These are phyloP conservation scores for Agraylea sexmaculata DNA, from an alignment of 1,140 invertebrate species.

Conservation along the genomic window DNA sequence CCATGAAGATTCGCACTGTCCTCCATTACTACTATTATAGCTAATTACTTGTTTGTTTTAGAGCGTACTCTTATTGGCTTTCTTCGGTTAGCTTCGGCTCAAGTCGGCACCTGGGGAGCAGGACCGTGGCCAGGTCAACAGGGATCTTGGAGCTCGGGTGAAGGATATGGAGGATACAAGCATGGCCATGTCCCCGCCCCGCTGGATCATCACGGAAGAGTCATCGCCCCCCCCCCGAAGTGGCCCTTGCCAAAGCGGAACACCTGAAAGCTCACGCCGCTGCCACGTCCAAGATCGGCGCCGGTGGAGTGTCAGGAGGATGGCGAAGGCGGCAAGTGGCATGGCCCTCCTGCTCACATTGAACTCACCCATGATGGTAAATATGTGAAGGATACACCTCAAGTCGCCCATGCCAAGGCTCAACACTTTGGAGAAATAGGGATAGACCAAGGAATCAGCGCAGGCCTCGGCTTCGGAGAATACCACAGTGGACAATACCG, in stretches of 20 bases:
- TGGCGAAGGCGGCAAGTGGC: constrained; percentile 16
- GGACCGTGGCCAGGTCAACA: too few species aligned
- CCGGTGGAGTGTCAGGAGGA: constrained; percentile 21
- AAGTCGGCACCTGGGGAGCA: too few species aligned
- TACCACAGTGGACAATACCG: constrained; percentile 7
- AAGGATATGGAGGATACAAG: too few species aligned
- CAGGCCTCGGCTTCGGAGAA: too few species aligned
- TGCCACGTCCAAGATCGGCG: constrained; percentile 25
- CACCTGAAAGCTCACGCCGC: constrained; percentile 25
- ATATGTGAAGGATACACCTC: constrained; percentile 38
- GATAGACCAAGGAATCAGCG: too few species aligned
- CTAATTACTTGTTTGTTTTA: too few species aligned
- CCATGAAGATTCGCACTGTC: too few species aligned
- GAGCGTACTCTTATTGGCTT: too few species aligned
- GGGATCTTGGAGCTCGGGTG: too few species aligned
- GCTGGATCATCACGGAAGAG: constrained; percentile 20
- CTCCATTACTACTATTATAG: too few species aligned
- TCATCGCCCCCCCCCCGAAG: constrained; percentile 39
- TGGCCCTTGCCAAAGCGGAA: constrained; percentile 35
- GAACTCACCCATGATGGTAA: constrained; percentile 40
- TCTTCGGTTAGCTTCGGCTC: too few species aligned
- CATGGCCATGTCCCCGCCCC: constrained; percentile 15
- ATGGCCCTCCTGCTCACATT: constrained; percentile 28
- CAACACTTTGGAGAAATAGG: constrained; percentile 33
- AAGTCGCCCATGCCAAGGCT: constrained; percentile 36